phyloP scores from a whole-genome alignment of 2,888 invertebrate genomes.

The Drosophila merina region DNA sequence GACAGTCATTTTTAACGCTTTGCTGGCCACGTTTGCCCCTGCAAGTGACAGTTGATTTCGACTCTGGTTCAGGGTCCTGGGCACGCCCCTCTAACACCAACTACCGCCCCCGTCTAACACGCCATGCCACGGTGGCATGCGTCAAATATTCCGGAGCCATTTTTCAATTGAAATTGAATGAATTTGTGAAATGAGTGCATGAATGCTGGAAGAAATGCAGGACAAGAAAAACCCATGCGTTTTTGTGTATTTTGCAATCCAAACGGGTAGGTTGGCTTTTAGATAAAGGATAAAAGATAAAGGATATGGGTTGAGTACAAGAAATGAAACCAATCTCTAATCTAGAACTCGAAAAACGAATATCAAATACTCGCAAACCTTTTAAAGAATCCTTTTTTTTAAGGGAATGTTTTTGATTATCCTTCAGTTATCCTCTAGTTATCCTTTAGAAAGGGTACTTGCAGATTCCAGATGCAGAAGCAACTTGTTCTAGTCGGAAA shows the following conservation, averaged over 20 bases:
- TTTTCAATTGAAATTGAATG: slow-evolving; percentile 77
- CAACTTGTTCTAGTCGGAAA: slow-evolving; percentile 32
- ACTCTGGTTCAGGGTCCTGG: slow-evolving; percentile 44
- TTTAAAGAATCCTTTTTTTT: no score
- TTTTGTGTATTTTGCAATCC: not conserved
- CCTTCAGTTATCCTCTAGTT: no score
- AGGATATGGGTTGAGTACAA: not conserved
- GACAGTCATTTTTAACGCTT: slow-evolving; percentile 79
- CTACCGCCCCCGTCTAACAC: not conserved
- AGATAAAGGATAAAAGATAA: no score
- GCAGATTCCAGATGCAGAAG: not conserved
- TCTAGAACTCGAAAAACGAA: no score
- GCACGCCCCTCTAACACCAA: slow-evolving; percentile 17
- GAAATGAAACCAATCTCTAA: not conserved
- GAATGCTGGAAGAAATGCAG: slow-evolving; percentile 48
- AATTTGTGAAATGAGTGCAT: slow-evolving; percentile 67
- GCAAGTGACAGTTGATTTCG: slow-evolving; percentile 64
- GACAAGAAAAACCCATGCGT: slow-evolving; percentile 19
- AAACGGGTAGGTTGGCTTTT: not conserved
- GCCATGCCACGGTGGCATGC: slow-evolving; percentile 41
- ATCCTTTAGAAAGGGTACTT: not conserved
- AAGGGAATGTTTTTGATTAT: no score
- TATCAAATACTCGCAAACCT: no score
- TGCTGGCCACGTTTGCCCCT: slow-evolving; percentile 56
- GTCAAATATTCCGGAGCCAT: slow-evolving; percentile 71